Evolutionary conservation across 2,113 vertebrate genomes (phyloP).

Genomic region (Nothocercus nigrocapillus): DNA sequence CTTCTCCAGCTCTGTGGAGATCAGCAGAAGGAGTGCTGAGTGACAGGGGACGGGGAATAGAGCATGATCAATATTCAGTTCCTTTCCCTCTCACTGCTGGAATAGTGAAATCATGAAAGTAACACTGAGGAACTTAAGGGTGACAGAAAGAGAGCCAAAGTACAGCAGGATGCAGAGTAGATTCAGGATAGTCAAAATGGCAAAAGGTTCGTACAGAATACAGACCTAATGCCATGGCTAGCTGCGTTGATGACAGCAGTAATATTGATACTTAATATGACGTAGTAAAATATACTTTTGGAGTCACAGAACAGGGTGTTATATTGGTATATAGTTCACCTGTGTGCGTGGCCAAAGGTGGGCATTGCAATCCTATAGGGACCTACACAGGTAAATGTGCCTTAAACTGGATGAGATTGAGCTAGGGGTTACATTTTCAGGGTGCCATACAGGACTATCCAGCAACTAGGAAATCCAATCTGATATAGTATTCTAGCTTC

Average conservation of each 20-base stretch:
- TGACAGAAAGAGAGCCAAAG: not conserved
- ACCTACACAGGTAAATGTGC: not conserved
- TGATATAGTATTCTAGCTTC: not conserved
- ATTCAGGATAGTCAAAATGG: not conserved
- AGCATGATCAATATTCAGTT: not conserved
- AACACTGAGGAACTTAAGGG: not conserved
- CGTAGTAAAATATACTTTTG: not conserved
- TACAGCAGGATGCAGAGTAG: not conserved
- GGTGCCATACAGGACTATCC: not conserved
- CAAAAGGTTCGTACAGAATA: not conserved
- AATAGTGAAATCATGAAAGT: not conserved
- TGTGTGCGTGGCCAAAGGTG: not conserved
- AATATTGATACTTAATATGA: rapidly evolving
- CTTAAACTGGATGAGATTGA: not conserved
- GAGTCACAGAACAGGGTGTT: not conserved
- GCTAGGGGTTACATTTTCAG: not conserved
- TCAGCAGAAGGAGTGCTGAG: not conserved
- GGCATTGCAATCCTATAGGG: not conserved
- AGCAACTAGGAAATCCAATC: not conserved
- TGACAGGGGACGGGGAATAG: not conserved
- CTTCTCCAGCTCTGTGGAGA: not conserved
- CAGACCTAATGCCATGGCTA: not conserved
- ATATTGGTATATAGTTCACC: not conserved
- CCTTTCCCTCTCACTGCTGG: not conserved
- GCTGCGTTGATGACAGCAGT: not conserved